Evolutionary conservation across 2,888 invertebrate genomes (phyloP).

Genomic region (Cheilosia variabilis): DNA sequence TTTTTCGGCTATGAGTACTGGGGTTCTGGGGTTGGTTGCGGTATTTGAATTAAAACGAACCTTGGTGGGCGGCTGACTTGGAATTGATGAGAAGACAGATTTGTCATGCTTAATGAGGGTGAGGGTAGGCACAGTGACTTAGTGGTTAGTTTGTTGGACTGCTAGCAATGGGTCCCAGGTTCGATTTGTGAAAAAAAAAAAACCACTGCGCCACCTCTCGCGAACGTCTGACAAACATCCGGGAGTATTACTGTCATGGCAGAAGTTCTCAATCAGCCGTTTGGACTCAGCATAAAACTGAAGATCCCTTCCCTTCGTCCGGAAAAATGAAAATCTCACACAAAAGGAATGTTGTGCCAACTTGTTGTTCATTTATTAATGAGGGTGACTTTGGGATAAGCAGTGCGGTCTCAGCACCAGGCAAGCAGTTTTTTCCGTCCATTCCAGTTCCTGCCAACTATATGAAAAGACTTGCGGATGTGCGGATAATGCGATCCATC

Average conservation of each 20-base stretch:
- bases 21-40: not conserved
- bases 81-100: not conserved
- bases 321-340: too few species aligned
- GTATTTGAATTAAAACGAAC: constrained; percentile 20
- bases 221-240: too few species aligned
- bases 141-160: too few species aligned
- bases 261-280: too few species aligned
- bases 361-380: not conserved
- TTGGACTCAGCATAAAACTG: too few species aligned
- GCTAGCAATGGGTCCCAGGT: too few species aligned
- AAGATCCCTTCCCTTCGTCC: too few species aligned
- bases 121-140: constrained; percentile 5
- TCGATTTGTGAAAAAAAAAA: too few species aligned
- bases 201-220: too few species aligned
- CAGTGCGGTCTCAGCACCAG: not conserved
- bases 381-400: not conserved
- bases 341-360: too few species aligned
- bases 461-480: not conserved
- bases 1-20: not conserved
- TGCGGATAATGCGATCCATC: not conserved
- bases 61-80: not conserved
- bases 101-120: constrained; percentile 13
- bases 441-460: not conserved
- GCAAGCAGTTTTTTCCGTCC: not conserved
- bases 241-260: too few species aligned